Evolutionary conservation across 92 coral and sea anemone species (phyloP).

Genomic region (Epizoanthus rinbou): DNA sequence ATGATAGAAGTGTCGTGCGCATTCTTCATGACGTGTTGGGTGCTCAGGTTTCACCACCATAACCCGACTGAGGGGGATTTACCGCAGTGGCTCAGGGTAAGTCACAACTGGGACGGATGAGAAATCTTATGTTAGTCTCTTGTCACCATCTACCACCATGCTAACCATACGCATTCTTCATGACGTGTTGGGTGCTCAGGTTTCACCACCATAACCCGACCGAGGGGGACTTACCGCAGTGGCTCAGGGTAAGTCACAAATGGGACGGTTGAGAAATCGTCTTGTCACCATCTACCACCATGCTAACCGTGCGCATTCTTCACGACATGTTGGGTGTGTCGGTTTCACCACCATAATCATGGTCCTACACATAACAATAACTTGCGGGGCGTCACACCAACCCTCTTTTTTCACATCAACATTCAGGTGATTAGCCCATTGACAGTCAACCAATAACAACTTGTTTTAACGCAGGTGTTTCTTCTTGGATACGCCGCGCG

Average conservation of each 20-base stretch:
- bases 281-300: too few relatives aligned
- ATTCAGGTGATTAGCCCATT: too few relatives aligned
- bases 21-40: slow-evolving; percentile 89
- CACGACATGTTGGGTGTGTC: slow-evolving; percentile 83
- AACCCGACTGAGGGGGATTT: slow-evolving; percentile 82
- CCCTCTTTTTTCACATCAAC: too few relatives aligned
- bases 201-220: slow-evolving; percentile 71
- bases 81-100: slow-evolving; percentile 87
- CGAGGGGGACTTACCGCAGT: too few relatives aligned
- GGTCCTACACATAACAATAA: too few relatives aligned
- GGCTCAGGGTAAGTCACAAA: slow-evolving; percentile 66
- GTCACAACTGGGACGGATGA: not conserved
- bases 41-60: slow-evolving; percentile 81
- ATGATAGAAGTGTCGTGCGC: slow-evolving; percentile 85
- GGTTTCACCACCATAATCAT: slow-evolving; percentile 80
- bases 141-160: too few relatives aligned
- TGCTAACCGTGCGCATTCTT: slow-evolving; percentile 66
- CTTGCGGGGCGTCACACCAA: too few relatives aligned
- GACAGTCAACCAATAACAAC: not conserved
- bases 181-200: slow-evolving; percentile 85
- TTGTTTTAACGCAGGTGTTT: slow-evolving; percentile 54
- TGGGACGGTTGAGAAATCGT: too few relatives aligned
- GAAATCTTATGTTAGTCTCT: too few relatives aligned
- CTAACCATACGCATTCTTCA: slow-evolving; percentile 70
- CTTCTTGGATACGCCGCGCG: slow-evolving; percentile 72